A percentile compares a stretch with the other conserved stretches of the same genome.
These are phyloP conservation scores for Nyctibius bracteatus DNA, from an alignment of 2,113 vertebrate genomes.

Conservation along the genomic window DNA sequence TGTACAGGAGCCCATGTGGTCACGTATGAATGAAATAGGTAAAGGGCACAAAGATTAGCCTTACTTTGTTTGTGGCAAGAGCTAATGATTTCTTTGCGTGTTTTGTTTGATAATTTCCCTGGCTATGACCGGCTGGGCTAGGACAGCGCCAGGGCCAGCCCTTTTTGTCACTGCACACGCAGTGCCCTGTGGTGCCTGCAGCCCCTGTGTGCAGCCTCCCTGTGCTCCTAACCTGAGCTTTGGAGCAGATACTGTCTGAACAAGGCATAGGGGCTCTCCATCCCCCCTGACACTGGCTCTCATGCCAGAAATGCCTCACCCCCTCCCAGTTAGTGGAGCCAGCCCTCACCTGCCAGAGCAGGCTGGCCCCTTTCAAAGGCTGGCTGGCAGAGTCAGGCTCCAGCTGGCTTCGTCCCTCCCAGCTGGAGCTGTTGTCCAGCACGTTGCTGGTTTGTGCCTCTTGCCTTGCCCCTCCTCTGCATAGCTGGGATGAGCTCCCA, in stretches of 20 bases:
- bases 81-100: background rate
- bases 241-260: background rate
- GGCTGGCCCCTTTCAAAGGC: rapidly evolving
- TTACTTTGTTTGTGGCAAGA: background rate
- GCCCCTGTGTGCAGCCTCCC: rapidly evolving
- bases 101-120: background rate
- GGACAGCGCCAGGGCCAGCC: background rate
- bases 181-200: background rate
- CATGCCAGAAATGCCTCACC: background rate
- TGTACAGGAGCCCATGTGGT: rapidly evolving
- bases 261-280: background rate
- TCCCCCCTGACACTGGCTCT: background rate
- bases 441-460: background rate
- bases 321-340: background rate
- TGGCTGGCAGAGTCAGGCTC: background rate
- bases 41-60: background rate
- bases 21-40: background rate
- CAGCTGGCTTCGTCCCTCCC: rapidly evolving
- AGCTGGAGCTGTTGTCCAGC: background rate
- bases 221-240: background rate
- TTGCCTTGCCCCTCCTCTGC: background rate
- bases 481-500: background rate
- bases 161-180: background rate
- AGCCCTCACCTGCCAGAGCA: background rate
- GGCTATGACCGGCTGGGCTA: background rate